These are phyloP conservation scores for Tribolium castaneum DNA, from an alignment of 1,140 invertebrate species.

Conservation along the genomic window DNA sequence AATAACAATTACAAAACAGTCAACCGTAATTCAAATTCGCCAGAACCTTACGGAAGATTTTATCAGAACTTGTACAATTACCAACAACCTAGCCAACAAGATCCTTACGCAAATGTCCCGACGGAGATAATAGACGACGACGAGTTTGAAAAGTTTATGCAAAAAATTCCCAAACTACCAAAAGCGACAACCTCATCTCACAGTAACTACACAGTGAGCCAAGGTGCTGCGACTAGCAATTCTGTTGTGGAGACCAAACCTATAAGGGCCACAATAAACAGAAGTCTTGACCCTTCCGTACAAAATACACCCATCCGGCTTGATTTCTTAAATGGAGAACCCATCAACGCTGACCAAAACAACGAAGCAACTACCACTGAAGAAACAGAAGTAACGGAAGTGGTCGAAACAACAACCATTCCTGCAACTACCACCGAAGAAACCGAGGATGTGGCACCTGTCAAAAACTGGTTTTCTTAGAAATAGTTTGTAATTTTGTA, in stretches of 20 bases:
- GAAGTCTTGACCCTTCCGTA: background rate
- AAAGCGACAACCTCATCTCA: background rate
- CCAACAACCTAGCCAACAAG: background rate
- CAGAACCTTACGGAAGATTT: background rate
- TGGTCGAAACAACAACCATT: background rate
- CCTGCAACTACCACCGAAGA: background rate
- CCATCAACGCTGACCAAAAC: background rate
- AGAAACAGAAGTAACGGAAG: background rate
- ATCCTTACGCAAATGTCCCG: conserved; percentile 17
- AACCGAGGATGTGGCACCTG: background rate
- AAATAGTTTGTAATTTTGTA: background rate
- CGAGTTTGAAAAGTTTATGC: background rate
- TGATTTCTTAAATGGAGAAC: conserved; percentile 1
- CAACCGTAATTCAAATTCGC: background rate
- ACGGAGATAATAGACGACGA: conserved; percentile 23
- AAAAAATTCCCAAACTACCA: background rate
- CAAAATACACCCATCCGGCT: background rate
- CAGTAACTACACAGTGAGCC: conserved; percentile 2
- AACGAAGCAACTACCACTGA: background rate
- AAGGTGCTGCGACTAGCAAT: background rate
- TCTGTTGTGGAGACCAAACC: conserved; percentile 1
- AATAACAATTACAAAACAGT: background rate
- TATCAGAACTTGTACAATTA: background rate
- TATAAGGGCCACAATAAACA: background rate
- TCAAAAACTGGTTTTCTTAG: background rate